Evolutionary conservation across 2,888 invertebrate species (phyloP).

Genomic region (Gibbula magus): DNA sequence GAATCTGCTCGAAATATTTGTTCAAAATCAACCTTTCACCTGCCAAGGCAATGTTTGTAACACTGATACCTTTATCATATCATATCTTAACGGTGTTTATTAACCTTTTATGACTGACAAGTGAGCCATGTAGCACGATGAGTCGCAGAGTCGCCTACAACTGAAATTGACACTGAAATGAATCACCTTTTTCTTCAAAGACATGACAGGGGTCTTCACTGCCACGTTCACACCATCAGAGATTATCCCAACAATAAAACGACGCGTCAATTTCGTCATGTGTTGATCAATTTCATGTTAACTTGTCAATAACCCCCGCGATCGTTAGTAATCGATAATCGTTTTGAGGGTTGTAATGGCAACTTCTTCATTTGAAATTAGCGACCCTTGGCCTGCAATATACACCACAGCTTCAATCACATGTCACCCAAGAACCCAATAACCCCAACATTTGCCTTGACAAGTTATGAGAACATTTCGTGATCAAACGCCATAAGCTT

Average conservation of each 20-base stretch:
- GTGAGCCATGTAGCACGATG: background rate
- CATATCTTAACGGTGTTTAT: background rate
- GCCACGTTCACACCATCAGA: background rate
- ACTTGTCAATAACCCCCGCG: background rate
- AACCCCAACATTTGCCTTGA: conserved; percentile 8
- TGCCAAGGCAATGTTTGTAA: background rate
- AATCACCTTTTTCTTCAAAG: conserved; percentile 1
- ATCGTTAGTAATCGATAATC: background rate
- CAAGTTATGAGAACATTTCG: conserved; percentile 11
- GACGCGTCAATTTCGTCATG: conserved; percentile 4
- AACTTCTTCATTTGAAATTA: background rate
- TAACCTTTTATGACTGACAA: background rate
- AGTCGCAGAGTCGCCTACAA: background rate
- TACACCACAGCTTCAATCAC: background rate
- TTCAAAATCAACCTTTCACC: background rate
- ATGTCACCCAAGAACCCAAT: conserved; percentile 4
- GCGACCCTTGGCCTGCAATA: background rate
- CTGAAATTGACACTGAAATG: conserved; percentile 4
- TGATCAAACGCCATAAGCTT: background rate
- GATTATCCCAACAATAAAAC: background rate
- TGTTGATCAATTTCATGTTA: background rate
- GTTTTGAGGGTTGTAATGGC: background rate
- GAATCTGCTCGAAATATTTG: background rate
- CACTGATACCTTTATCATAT: background rate
- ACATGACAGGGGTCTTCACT: conserved; percentile 3